These are phyloP conservation scores for Sinocyclocheilus anshuiensis DNA, from an alignment of 2,113 vertebrate species.

Conservation along the genomic window DNA sequence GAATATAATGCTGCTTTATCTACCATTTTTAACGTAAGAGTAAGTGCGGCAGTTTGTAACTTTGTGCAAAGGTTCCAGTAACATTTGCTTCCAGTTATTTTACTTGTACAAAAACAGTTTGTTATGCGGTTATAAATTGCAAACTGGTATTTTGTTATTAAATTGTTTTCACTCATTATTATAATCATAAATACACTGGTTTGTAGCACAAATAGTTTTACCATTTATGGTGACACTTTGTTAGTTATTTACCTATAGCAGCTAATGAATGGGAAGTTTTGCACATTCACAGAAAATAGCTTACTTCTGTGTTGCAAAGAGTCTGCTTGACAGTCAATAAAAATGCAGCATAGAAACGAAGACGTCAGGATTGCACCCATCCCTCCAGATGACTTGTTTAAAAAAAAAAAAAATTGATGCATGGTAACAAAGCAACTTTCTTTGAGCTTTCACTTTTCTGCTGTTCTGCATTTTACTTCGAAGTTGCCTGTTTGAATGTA, in stretches of 20 bases:
- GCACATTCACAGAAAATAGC: neutral
- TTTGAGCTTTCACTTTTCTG: neutral
- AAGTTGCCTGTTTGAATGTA: neutral
- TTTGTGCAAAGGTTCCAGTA: no score
- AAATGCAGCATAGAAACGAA: neutral
- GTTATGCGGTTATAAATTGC: neutral
- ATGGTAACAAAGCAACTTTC: neutral
- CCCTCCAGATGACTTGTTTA: neutral
- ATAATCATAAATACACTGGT: neutral
- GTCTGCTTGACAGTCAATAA: neutral
- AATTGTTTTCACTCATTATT: neutral
- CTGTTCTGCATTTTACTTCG: neutral
- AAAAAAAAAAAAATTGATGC: neutral
- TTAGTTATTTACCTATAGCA: neutral
- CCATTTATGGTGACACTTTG: neutral
- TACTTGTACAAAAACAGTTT: no score
- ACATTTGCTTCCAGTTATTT: no score
- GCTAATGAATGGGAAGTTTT: neutral
- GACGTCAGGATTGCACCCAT: neutral
- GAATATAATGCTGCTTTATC: neutral
- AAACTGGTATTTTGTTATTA: neutral
- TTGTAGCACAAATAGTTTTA: neutral
- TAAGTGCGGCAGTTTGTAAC: no score
- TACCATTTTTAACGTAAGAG: no score
- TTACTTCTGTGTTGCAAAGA: neutral